Conservation (phyloP, 2,888 invertebrate species). For the Spisula subtruncata region DNA sequence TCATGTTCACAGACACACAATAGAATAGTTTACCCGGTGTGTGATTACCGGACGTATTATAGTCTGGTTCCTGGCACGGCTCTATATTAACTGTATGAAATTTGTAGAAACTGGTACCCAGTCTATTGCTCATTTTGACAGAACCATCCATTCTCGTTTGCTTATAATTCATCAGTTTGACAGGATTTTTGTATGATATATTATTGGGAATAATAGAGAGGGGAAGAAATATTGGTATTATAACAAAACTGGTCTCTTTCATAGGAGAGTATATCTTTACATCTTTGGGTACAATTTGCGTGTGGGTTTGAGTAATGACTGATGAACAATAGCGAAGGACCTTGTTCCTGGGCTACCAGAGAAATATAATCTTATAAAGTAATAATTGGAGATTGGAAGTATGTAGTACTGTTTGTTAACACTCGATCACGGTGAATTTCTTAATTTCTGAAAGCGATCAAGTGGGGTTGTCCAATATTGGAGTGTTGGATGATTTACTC, state of each 20-base stretch:
- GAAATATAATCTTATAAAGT: slow-evolving; percentile 15
- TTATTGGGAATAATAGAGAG: slow-evolving; percentile 22
- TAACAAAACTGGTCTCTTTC: slow-evolving; percentile 15
- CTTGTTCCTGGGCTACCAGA: neutral
- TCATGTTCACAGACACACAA: neutral
- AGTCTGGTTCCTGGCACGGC: slow-evolving; percentile 5
- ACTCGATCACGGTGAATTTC: neutral
- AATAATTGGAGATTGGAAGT: slow-evolving; percentile 20
- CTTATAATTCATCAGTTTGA: slow-evolving; percentile 49
- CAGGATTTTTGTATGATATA: slow-evolving; percentile 32
- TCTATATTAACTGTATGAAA: neutral
- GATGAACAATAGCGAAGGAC: neutral
- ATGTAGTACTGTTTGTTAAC: slow-evolving; percentile 17
- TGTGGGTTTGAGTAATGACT: slow-evolving; percentile 35
- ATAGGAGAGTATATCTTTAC: slow-evolving; percentile 35
- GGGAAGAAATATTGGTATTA: neutral
- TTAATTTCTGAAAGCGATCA: neutral
- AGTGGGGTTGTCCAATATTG: neutral
- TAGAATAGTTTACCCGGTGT: neutral
- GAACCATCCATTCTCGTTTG: slow-evolving; percentile 47
- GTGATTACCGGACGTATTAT: slow-evolving; percentile 7
- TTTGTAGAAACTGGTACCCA: neutral
- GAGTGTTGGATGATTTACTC: neutral
- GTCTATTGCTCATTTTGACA: slow-evolving; percentile 50
- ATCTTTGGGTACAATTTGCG: neutral